Evolutionary conservation across 2,888 invertebrate genomes (phyloP).

Genomic region (Drosophila neoperkinsi): DNA sequence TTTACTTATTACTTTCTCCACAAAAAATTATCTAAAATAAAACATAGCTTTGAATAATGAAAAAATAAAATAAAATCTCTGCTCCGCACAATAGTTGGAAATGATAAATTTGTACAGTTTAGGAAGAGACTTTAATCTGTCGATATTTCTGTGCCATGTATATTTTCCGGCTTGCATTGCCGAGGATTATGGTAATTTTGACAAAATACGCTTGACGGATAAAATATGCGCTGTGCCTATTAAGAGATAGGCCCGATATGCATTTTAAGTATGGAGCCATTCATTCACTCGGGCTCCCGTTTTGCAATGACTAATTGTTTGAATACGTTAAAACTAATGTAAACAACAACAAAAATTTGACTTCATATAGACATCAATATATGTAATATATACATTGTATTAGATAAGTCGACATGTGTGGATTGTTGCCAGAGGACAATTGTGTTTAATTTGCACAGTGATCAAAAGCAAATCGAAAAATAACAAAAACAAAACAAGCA

Average conservation of each 20-base stretch:
- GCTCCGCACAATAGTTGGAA: not conserved
- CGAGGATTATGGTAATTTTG: constrained; percentile 42
- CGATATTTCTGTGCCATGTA: constrained; percentile 13
- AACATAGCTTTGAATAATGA: not conserved
- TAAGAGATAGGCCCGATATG: constrained; percentile 40
- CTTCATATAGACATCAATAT: not conserved
- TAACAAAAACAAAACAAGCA: constrained; percentile 66
- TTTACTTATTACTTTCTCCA: not conserved
- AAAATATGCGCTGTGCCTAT: constrained; percentile 58
- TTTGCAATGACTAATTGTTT: constrained; percentile 48
- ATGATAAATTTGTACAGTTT: constrained; percentile 2
- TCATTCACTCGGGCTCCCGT: constrained; percentile 11
- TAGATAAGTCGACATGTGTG: constrained; percentile 7
- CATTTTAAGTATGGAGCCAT: constrained; percentile 26
- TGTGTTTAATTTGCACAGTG: constrained; percentile 70
- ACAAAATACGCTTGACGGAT: constrained; percentile 30
- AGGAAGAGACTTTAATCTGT: constrained; percentile 14
- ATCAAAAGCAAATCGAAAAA: constrained; percentile 64
- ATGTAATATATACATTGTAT: not conserved
- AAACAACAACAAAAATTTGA: constrained; percentile 17
- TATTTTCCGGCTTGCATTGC: constrained; percentile 2
- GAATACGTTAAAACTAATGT: constrained; percentile 56
- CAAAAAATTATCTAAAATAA: not conserved
- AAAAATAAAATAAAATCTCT: not conserved
- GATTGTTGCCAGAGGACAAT: constrained; percentile 36